These are phyloP conservation scores for Mesorhabditis spiculigera DNA, from an alignment of 2,888 invertebrate genomes.

Conservation along the genomic window DNA sequence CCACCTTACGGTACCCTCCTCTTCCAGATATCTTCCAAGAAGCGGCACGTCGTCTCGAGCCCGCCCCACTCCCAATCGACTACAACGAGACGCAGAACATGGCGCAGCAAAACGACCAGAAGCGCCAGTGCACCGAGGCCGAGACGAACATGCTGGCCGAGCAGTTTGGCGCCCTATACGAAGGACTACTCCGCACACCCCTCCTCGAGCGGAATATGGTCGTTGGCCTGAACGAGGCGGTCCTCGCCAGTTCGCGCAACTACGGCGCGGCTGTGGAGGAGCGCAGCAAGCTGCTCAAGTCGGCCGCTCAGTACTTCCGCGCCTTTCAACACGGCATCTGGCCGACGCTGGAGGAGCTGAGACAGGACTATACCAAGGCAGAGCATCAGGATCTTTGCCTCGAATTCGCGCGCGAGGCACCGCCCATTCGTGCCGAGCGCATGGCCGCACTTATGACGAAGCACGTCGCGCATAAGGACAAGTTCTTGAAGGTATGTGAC, in stretches of 20 bases:
- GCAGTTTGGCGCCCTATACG: neutral
- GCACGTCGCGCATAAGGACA: constrained; percentile 95
- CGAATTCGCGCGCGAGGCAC: neutral
- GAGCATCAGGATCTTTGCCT: constrained; percentile 63
- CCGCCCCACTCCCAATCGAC: too few species aligned
- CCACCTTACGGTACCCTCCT: too few species aligned
- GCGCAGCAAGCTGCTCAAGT: constrained; percentile 92
- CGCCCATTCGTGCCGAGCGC: constrained; percentile 62
- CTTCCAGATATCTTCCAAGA: too few species aligned
- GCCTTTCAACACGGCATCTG: constrained; percentile 70
- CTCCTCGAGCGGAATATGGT: constrained; percentile 18
- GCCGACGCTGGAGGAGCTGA: constrained; percentile 88
- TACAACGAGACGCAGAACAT: too few species aligned
- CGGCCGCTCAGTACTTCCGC: constrained; percentile 96
- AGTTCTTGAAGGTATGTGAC: constrained; percentile 11
- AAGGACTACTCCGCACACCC: constrained; percentile 13
- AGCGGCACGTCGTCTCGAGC: too few species aligned
- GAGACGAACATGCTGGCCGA: too few species aligned
- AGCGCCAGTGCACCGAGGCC: too few species aligned
- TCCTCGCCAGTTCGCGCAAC: constrained; percentile 23
- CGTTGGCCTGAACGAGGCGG: constrained; percentile 78
- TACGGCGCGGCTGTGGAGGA: constrained; percentile 72
- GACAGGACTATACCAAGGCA: constrained; percentile 86
- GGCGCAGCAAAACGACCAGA: too few species aligned
- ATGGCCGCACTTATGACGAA: constrained; percentile 78